Base-by-base conservation (phyloP, 2,797 vertebrate species). In the Fratercula arctica region DNA sequence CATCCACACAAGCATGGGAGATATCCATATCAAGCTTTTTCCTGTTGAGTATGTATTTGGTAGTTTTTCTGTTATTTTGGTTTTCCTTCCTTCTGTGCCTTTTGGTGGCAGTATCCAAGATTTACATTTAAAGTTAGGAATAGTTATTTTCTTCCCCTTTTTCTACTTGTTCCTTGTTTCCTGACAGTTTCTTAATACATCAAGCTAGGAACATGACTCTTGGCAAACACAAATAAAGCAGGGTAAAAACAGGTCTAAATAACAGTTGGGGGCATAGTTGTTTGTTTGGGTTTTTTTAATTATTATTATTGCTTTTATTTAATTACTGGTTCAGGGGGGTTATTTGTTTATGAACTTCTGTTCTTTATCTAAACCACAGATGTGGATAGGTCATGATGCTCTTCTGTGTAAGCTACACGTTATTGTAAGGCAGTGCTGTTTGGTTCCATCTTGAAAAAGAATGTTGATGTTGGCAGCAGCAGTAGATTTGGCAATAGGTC, bases 1-100 rank as follows among this genome's bases (percentile, higher is more conserved):
- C 97, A 99, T 99, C 95, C 99, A 99, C 96, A 99, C 99, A 92
- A 99, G 99, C 95, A 99, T 99, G 99, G 99, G 99, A 91, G 99
- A 99, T 97, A 99, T 99, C 96, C 99, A 99, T 94, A 98, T 99
- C 96, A 99, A 99, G 93, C 99, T 99, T 33, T 99, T 99, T 96
- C 99, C 99, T 35, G 99, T 99, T 43, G 99, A 99, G 99, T 99
- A 98, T 8, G 99, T 99, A 51, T 41, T 64, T 89, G 9, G 24
- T 73, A 82, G 17, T 68, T 95, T 77, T 91, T 63, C 16, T 70
- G 13, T 74, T 90, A n/a, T 9, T 68, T 79, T 3, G 0, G 5
- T 73, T 83, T 76, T 75, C 6, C 4, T 64, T 64, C 39, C 31
- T 77, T 89, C 16, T 76, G 1, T 78, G 15, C 5, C 46, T 77